These are phyloP conservation scores for Lepus americanus DNA, from an alignment of 2,113 vertebrate genomes.

Conservation along the genomic window DNA sequence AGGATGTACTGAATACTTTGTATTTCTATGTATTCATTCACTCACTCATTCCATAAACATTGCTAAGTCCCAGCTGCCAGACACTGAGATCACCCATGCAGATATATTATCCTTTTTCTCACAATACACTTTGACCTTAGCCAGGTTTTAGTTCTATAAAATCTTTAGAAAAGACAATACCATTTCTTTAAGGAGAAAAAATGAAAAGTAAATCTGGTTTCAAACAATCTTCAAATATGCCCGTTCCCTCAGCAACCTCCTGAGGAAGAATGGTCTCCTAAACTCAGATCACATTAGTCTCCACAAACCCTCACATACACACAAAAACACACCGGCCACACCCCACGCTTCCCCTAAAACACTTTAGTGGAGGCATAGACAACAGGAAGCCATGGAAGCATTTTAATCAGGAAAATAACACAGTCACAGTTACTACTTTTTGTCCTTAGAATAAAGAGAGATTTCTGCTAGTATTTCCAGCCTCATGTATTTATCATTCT, in stretches of 20 bases:
- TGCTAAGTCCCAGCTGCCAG: not conserved
- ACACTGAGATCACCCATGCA: too few species aligned
- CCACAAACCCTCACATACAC: not conserved
- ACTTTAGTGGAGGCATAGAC: not conserved
- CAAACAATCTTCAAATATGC: not conserved
- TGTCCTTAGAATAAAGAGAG: not conserved
- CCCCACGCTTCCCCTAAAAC: not conserved
- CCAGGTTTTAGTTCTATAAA: not conserved
- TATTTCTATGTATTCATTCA: not conserved
- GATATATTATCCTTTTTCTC: not conserved
- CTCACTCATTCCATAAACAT: not conserved
- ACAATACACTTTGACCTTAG: not conserved
- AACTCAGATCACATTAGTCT: not conserved
- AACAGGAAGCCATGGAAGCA: not conserved
- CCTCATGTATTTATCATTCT: not conserved
- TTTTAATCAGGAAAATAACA: not conserved
- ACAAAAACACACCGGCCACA: not conserved
- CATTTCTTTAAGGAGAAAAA: not conserved
- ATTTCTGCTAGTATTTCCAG: not conserved
- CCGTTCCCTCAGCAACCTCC: not conserved
- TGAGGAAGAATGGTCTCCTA: not conserved
- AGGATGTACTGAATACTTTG: not conserved
- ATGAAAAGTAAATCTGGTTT: not conserved
- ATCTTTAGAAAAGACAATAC: not conserved
- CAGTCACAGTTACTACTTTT: not conserved